Conservation (phyloP, 1,140 invertebrate species). For the Ceratosolen solmsi region DNA sequence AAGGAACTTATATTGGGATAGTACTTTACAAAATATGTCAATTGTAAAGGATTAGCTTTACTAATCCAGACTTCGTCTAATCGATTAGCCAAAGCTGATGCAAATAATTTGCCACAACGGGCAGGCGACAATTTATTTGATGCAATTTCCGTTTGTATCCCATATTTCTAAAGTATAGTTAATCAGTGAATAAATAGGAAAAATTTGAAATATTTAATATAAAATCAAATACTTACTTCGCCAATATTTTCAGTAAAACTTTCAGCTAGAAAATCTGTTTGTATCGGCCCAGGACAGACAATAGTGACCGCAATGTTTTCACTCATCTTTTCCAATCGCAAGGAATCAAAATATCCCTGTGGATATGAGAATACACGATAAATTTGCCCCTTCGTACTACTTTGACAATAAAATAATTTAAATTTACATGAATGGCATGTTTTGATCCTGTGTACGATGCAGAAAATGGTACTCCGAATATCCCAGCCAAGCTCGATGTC, state of each 20-base stretch:
- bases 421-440: constrained; percentile 84
- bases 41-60: constrained; percentile 76
- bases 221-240: constrained; percentile 70
- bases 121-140: constrained; percentile 80
- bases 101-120: constrained; percentile 83
- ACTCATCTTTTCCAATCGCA: constrained; percentile 78
- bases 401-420: neutral
- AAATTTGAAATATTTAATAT: constrained; percentile 16
- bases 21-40: constrained; percentile 79
- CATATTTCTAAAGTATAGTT: constrained; percentile 74
- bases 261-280: constrained; percentile 81
- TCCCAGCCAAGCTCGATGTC: constrained; percentile 82
- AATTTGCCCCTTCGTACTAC: neutral
- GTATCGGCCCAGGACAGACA: constrained; percentile 85
- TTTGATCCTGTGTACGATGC: constrained; percentile 86
- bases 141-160: constrained; percentile 69
- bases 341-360: constrained; percentile 81
- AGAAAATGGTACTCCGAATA: constrained; percentile 81
- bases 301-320: constrained; percentile 80
- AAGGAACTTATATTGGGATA: constrained; percentile 77
- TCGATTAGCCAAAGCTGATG: constrained; percentile 84
- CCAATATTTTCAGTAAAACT: constrained; percentile 80
- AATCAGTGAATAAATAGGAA: constrained; percentile 32
- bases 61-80: constrained; percentile 85
- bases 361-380: neutral